A percentile compares a stretch with the other conserved stretches of the same genome.
Evolutionary conservation across 1,140 invertebrate species (phyloP).

Genomic region (Diuraphis noxia): DNA sequence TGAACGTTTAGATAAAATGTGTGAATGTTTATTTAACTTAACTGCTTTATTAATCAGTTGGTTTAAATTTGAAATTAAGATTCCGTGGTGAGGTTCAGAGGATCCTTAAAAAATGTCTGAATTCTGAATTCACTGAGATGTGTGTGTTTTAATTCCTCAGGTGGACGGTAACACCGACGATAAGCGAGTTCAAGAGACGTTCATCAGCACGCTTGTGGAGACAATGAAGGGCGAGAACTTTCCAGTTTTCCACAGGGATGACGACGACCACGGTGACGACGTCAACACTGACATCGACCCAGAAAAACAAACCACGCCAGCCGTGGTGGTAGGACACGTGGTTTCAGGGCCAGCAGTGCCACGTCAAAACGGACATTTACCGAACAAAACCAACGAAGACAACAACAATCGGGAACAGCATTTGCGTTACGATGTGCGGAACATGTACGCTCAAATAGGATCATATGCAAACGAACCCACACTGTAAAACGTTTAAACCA

Average conservation of each 20-base stretch:
- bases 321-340: too few relatives aligned
- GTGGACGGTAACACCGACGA: constrained; percentile 81
- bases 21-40: too few relatives aligned
- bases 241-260: constrained; percentile 45
- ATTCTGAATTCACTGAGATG: too few relatives aligned
- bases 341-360: constrained; percentile 22
- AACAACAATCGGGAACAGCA: neutral
- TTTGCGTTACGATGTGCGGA: constrained; percentile 57
- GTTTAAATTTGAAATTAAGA: too few relatives aligned
- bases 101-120: too few relatives aligned
- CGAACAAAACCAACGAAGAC: neutral
- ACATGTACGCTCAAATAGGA: constrained; percentile 60
- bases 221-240: constrained; percentile 62
- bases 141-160: constrained; percentile 60
- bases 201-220: constrained; percentile 70
- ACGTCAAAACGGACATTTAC: constrained; percentile 52
- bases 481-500: neutral
- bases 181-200: constrained; percentile 73
- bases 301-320: neutral
- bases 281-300: constrained; percentile 56
- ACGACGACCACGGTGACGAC: constrained; percentile 56
- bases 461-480: constrained; percentile 56
- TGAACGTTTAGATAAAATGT: too few relatives aligned
- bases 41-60: too few relatives aligned
- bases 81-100: too few relatives aligned